Evolutionary conservation across 1,140 invertebrate species (phyloP), one percentile per base, ranked within the genome.

Genomic region (Eriocheir sinensis): DNA sequence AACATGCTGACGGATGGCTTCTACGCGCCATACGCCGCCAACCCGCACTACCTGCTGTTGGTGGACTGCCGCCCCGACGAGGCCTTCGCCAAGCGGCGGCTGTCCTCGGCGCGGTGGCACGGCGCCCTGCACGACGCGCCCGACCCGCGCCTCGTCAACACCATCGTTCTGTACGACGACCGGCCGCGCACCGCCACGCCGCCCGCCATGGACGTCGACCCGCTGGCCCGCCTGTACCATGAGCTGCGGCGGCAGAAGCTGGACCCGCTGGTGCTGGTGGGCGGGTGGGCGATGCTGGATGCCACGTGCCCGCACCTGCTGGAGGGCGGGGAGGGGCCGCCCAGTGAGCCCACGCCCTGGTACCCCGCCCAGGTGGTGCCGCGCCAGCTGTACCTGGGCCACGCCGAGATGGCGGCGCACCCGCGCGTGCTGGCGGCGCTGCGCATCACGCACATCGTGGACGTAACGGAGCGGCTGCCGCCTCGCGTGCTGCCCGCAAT

Each of bases 1-100:
- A 96, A 96, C 94, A 95, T 96, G 32, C 96, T 96, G 88, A 96
- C 96, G 79, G 96, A 96, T 95, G 96, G 96, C 41, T 96, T 96
- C 81, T 96, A 96, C 89, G 96, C 96, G 15, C 96, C 96, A 0
- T 96, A 96, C 95, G 96, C 96, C 30, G 95, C 96, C 81, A 96
- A 96, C 89, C 96, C 96, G 12, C 89, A 96, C 80, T 96, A 96
- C 95, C 95, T 96, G 40, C 91, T 96, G 83, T 72, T 96, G 21
- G 95, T 96, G 30, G 96, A 96, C 95, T 95, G 95, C 81, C 93
- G 96, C 15, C 93, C 95, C 12, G 95, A 96, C 83, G 93, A 95
- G 36, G 85, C 93, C 32, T 96, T 96, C 92, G 94, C 96, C 27
- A 34, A 93, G 17, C 81, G 93, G 8, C 96, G 96, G 32, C 81